Evolutionary conservation across 2,888 invertebrate genomes (phyloP).

Genomic region (Eristalis arbustorum): DNA sequence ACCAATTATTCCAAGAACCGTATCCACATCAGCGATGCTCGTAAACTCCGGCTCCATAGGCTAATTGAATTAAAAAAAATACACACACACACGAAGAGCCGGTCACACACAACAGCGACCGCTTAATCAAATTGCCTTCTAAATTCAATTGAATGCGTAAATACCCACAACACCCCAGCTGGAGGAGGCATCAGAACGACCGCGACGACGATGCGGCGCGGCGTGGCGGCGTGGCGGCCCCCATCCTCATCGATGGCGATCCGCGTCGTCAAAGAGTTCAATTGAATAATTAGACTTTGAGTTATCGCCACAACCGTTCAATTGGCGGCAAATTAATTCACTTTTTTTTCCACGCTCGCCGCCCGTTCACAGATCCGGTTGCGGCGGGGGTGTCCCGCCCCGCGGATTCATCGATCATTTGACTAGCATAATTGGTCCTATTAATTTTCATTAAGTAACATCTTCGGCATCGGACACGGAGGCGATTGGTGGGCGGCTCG

Average conservation of each 20-base stretch:
- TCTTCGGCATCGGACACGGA: slow-evolving; percentile 37
- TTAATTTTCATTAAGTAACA: slow-evolving; percentile 70
- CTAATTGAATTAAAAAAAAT: slow-evolving; percentile 54
- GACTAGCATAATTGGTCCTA: slow-evolving; percentile 64
- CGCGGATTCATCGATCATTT: slow-evolving; percentile 44
- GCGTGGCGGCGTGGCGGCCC: too few relatives aligned
- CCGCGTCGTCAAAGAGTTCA: slow-evolving; percentile 47
- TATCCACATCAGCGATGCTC: not conserved
- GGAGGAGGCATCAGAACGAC: slow-evolving; percentile 1
- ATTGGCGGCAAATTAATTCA: slow-evolving; percentile 51
- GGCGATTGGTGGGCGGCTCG: slow-evolving; percentile 43
- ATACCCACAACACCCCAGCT: slow-evolving; percentile 4
- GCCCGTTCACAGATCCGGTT: too few relatives aligned
- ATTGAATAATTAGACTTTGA: slow-evolving; percentile 70
- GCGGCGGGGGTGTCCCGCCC: slow-evolving; percentile 39
- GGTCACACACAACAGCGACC: not conserved
- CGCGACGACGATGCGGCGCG: not conserved
- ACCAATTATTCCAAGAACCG: not conserved
- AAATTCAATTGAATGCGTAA: slow-evolving; percentile 64
- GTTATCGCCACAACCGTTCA: slow-evolving; percentile 55
- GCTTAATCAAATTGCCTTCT: slow-evolving; percentile 60
- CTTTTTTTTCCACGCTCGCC: slow-evolving; percentile 1
- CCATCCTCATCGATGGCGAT: not conserved
- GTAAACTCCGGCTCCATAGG: slow-evolving; percentile 17
- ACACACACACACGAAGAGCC: not conserved